Evolutionary conservation across 2,888 invertebrate genomes (phyloP).

Genomic region (Ichneumon xanthorius): DNA sequence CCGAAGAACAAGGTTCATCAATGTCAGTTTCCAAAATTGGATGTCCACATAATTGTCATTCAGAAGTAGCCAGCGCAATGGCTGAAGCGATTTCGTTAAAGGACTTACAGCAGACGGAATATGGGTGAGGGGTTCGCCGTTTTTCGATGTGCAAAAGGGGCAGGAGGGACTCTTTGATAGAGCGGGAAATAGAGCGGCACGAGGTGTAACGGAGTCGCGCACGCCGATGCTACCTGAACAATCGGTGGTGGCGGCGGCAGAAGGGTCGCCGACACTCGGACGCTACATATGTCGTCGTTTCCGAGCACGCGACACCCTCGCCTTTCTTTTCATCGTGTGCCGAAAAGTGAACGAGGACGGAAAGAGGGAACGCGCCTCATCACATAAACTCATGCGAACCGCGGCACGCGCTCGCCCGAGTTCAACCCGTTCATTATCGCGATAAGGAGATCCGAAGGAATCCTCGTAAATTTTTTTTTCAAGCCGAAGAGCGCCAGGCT

Average conservation of each 20-base stretch:
- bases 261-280: constrained; percentile 52
- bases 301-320: constrained; percentile 66
- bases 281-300: constrained; percentile 67
- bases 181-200: constrained; percentile 64
- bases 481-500: background rate
- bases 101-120: constrained; percentile 39
- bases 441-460: constrained; percentile 19
- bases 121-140: background rate
- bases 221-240: constrained; percentile 10
- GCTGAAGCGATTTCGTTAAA: constrained; percentile 19
- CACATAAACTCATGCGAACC: background rate
- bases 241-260: constrained; percentile 38
- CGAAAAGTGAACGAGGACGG: background rate
- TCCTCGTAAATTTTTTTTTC: constrained; percentile 20
- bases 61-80: background rate
- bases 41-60: background rate
- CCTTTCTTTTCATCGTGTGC: constrained; percentile 41
- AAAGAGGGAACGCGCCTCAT: background rate
- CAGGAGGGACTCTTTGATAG: constrained; percentile 11
- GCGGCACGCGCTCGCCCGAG: background rate
- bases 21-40: background rate
- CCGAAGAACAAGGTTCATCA: no score
- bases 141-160: constrained; percentile 32
- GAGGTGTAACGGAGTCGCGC: constrained; percentile 42
- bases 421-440: constrained; percentile 29